These are phyloP conservation scores for Champsocephalus gunnari DNA, from an alignment of 2,797 vertebrate species.

Conservation along the genomic window DNA sequence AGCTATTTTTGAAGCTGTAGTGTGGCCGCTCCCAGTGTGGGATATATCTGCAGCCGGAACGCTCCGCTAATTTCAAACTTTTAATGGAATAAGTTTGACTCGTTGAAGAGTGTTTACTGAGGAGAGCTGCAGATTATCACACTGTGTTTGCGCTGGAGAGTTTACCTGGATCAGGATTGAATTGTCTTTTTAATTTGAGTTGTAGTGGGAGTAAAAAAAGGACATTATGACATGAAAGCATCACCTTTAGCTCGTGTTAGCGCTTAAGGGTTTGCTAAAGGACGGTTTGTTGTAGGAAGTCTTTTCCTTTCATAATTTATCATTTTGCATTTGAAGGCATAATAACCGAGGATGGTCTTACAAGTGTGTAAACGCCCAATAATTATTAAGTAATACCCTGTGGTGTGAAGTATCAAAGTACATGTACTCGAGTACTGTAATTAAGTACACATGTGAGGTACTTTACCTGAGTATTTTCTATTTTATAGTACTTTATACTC, in stretches of 20 bases:
- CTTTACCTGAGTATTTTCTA: too few relatives aligned
- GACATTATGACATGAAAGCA: neutral
- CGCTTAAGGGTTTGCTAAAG: neutral
- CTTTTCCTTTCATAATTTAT: neutral
- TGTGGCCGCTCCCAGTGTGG: neutral
- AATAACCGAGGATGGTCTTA: neutral
- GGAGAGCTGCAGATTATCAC: constrained; percentile 1
- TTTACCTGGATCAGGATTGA: constrained; percentile 18
- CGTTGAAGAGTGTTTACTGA: constrained; percentile 43
- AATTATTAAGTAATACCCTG: too few relatives aligned
- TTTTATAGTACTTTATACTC: too few relatives aligned
- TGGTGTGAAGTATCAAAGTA: too few relatives aligned
- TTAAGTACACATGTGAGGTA: too few relatives aligned
- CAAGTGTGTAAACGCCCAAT: too few relatives aligned
- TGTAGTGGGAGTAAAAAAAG: constrained; percentile 11
- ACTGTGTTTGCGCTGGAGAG: constrained; percentile 23
- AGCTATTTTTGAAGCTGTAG: too few relatives aligned
- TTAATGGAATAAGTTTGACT: constrained; percentile 57
- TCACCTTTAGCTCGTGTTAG: constrained; percentile 12
- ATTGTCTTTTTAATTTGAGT: neutral
- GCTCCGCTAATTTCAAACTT: constrained; percentile 50
- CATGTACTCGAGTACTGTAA: too few relatives aligned
- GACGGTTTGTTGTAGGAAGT: neutral
- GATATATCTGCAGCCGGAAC: constrained; percentile 20
- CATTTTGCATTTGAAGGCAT: neutral